Evolutionary conservation across 2,888 invertebrate species (phyloP), one percentile per base, ranked within the genome.

Genomic region (Autographa pulchrina): DNA sequence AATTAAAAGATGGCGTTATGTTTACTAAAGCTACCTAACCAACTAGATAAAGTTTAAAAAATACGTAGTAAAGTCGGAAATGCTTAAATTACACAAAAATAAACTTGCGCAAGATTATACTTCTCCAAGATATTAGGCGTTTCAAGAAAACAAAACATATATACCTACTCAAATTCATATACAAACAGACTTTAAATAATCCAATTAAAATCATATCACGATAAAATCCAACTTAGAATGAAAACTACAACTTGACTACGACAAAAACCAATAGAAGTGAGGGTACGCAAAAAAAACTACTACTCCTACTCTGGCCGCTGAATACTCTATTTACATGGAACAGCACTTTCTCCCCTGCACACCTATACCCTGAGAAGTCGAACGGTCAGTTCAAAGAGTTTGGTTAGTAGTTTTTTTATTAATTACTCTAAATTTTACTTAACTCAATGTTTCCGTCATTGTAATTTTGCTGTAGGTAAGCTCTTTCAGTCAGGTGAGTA

Each of bases 291-390:
- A 56, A 77, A 74, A 77, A 72, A 77, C 62, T 74, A 69, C 38
- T 88, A 87, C 86, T 88, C 85, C 86, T 70, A 43, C 64, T 70
- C 41, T 70, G 79, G 86, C 87, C 85, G 78, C 81, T 85, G 86
- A 86, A 82, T 77, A 66, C 75, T n/a, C 76, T 88, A 86, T 88
- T 88, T 87, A 90, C 89, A 89, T 65, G 89, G 79, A 89, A 87
- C 84, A 77, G 83, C 88, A 90, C 89, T 89, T 41, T 41, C 14
- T 41, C 14, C 14, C 41, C 13, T 13, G 14, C 14, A 3, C 41
- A 14, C 14, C 14, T 41, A 14, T 41, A 14, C 41, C 14, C 41
- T 3, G 14, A 3, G 14, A 74, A 74, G 74, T 68, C 65, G 62
- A 68, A 60, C 35, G 56, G 54, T 58, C 52, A 52, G n/a, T 35